A percentile compares a stretch with the other conserved stretches of the same genome.
Evolutionary conservation across 2,113 vertebrate species (phyloP).

Genomic region (Corvus hawaiiensis): DNA sequence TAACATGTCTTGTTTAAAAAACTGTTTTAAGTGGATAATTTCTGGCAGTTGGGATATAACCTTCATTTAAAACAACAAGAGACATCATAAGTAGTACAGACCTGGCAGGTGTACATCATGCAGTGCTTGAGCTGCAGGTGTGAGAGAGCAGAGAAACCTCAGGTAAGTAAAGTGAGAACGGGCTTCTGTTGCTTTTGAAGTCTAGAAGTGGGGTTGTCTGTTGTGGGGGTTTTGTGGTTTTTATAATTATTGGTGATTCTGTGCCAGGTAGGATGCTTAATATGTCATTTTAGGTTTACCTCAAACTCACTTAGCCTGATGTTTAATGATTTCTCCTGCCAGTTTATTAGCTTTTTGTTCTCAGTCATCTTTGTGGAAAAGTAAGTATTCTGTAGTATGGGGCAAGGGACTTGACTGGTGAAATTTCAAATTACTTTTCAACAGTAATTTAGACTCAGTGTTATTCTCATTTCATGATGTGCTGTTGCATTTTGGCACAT

Average conservation of each 20-base stretch:
- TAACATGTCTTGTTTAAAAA: background rate
- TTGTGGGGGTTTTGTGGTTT: background rate
- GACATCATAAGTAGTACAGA: background rate
- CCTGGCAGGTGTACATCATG: background rate
- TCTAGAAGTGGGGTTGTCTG: background rate
- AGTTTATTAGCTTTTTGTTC: background rate
- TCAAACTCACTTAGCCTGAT: background rate
- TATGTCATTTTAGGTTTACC: background rate
- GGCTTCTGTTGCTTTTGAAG: background rate
- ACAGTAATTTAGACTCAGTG: background rate
- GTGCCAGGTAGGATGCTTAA: background rate
- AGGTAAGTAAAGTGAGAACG: slow-evolving; percentile 6
- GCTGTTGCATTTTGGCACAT: background rate
- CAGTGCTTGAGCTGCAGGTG: background rate
- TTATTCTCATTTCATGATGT: background rate
- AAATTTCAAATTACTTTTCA: background rate
- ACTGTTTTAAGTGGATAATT: background rate
- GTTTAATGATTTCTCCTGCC: background rate
- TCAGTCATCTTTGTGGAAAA: background rate
- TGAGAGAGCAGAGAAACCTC: background rate
- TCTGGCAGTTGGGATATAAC: background rate
- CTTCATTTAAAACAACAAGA: background rate
- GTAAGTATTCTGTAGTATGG: background rate
- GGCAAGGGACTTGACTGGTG: background rate
- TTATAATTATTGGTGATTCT: background rate